phyloP scores from a whole-genome alignment of 2,113 vertebrate species.

The Typhlomys cinereus region DNA sequence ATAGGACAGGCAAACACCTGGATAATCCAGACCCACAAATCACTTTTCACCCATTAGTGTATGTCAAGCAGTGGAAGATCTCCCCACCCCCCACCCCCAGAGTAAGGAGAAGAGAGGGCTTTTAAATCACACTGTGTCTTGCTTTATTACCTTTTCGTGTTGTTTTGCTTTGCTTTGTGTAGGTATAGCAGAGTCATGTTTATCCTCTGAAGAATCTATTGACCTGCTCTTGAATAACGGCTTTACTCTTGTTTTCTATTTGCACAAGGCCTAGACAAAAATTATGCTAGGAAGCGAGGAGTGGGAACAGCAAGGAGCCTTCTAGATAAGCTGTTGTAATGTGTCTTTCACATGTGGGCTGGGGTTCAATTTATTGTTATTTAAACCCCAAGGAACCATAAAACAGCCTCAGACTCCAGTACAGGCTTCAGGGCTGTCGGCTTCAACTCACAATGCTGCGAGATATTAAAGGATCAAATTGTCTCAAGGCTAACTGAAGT shows the following conservation, averaged over 20 bases:
- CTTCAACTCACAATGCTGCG: background rate
- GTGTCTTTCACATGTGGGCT: background rate
- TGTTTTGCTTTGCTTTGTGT: background rate
- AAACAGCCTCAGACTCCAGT: background rate
- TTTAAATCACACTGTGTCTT: background rate
- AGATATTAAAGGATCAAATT: conserved; percentile 13
- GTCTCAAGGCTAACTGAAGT: conserved; percentile 26
- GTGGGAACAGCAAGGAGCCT: background rate
- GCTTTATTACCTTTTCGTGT: background rate
- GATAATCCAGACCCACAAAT: background rate
- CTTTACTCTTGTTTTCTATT: conserved; percentile 46
- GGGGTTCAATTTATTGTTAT: conserved; percentile 2
- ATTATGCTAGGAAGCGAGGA: background rate
- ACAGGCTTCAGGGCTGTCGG: background rate
- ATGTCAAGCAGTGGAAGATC: background rate
- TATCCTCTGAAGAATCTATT: background rate
- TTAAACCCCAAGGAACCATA: background rate
- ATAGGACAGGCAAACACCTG: background rate
- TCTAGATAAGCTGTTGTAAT: conserved; percentile 4
- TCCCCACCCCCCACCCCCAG: too few species aligned
- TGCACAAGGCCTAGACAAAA: background rate
- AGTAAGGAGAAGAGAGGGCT: background rate
- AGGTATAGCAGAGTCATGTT: background rate
- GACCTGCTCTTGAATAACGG: background rate
- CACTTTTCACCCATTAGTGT: background rate